Conservation (phyloP, 1,140 invertebrate genomes). For the Drosophila pandora region DNA sequence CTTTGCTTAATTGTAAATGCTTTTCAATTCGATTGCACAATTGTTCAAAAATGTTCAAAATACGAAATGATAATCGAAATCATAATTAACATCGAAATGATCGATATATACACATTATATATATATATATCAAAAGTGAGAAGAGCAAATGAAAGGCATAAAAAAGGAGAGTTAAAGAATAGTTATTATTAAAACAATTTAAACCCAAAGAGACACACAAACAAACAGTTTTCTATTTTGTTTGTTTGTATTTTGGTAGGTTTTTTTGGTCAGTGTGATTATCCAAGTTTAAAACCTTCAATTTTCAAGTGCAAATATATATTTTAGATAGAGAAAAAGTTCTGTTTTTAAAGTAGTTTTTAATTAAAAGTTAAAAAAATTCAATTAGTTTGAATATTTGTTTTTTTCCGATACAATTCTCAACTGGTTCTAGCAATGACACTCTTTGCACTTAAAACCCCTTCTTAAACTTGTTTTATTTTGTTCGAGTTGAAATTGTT, state of each 20-base stretch:
- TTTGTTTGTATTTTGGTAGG: constrained; percentile 16
- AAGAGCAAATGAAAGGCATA: constrained; percentile 62
- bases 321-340: too few relatives aligned
- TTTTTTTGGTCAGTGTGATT: constrained; percentile 1
- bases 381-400: too few relatives aligned
- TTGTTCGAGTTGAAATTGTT: neutral
- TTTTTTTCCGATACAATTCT: too few relatives aligned
- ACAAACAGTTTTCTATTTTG: constrained; percentile 26
- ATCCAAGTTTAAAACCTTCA: neutral
- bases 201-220: constrained; percentile 36
- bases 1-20: constrained; percentile 82
- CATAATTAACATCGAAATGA: constrained; percentile 57
- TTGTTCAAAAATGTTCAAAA: constrained; percentile 37
- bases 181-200: constrained; percentile 28
- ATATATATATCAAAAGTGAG: constrained; percentile 4
- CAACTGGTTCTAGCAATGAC: neutral
- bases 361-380: too few relatives aligned
- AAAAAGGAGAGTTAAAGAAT: constrained; percentile 26
- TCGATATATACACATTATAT: neutral
- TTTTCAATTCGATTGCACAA: constrained; percentile 56
- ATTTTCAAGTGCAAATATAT: too few relatives aligned
- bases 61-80: constrained; percentile 52
- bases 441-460: neutral
- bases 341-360: too few relatives aligned
- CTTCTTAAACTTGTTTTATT: neutral